phyloP scores from a whole-genome alignment of 2,113 vertebrate species.

The Carassius auratus region DNA sequence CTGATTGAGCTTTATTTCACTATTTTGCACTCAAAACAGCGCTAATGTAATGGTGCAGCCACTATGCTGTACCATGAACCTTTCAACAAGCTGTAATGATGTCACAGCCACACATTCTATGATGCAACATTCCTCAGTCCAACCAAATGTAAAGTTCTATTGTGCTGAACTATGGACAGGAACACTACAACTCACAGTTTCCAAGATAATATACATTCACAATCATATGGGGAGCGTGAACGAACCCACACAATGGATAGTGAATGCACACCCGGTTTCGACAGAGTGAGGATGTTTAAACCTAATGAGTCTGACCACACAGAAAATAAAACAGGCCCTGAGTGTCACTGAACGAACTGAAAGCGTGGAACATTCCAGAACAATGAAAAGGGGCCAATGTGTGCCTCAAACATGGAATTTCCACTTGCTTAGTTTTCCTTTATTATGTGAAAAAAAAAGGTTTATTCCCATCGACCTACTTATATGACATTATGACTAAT shows the following conservation, averaged over 20 bases:
- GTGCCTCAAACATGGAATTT: constrained; percentile 6
- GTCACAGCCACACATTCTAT: constrained; percentile 3
- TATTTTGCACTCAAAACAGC: not conserved
- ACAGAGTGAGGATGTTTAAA: not conserved
- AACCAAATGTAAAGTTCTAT: not conserved
- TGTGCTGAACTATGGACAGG: not conserved
- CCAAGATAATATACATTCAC: not conserved
- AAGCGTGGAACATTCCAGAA: constrained; percentile 22
- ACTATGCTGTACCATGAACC: constrained; percentile 16
- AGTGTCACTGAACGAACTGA: not conserved
- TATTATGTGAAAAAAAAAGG: constrained; percentile 20
- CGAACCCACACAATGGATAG: constrained; percentile 1
- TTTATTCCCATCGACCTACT: constrained; percentile 27
- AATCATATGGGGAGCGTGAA: not conserved
- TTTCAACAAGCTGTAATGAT: constrained; percentile 10
- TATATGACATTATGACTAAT: not conserved
- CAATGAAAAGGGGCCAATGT: not conserved
- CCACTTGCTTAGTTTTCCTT: not conserved
- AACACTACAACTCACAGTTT: constrained; percentile 6
- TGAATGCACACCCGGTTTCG: not conserved
- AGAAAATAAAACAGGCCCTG: not conserved
- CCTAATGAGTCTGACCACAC: constrained; percentile 27
- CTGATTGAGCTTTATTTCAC: not conserved
- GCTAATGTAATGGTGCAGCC: not conserved
- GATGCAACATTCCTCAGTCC: constrained; percentile 6